Percentiles rank a stretch among this genome's conserved stretches.
Evolutionary conservation across 2,113 vertebrate species (phyloP).

Genomic region (Hippocampus barbouri): DNA sequence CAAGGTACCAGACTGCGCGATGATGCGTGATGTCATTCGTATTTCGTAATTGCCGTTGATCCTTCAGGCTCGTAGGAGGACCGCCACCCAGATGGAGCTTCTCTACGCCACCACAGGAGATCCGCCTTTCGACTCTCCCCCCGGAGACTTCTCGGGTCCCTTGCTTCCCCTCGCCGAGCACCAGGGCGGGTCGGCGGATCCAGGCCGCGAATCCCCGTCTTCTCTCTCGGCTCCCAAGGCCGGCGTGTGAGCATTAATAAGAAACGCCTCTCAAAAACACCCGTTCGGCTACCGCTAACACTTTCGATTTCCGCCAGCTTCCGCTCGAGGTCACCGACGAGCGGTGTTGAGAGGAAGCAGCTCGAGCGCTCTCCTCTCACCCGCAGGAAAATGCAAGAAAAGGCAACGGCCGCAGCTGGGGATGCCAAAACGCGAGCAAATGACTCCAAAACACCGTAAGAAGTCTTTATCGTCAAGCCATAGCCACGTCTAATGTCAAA

Average conservation of each 20-base stretch:
- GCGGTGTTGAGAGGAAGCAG: slow-evolving; percentile 68
- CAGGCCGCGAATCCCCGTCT: slow-evolving; percentile 79
- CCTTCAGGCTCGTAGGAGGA: slow-evolving; percentile 87
- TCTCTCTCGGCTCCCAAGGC: slow-evolving; percentile 78
- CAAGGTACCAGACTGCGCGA: slow-evolving; percentile 70
- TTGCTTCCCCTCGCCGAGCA: slow-evolving; percentile 71
- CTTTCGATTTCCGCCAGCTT: slow-evolving; percentile 66
- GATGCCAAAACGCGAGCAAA: slow-evolving; percentile 41
- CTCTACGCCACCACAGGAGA: slow-evolving; percentile 88
- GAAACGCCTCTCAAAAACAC: neutral
- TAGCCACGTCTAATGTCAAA: neutral
- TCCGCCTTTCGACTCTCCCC: slow-evolving; percentile 67
- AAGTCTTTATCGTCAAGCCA: neutral
- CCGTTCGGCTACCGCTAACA: neutral
- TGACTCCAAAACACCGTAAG: slow-evolving; percentile 45
- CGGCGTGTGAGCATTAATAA: slow-evolving; percentile 79
- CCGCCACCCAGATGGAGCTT: slow-evolving; percentile 95
- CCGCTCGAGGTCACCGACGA: slow-evolving; percentile 85
- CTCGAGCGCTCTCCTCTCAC: slow-evolving; percentile 80
- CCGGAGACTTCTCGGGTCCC: slow-evolving; percentile 74
- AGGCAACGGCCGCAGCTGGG: slow-evolving; percentile 12
- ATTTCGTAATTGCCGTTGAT: neutral
- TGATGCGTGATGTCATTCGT: neutral
- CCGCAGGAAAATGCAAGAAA: slow-evolving; percentile 65
- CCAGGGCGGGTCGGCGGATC: slow-evolving; percentile 67